These are phyloP conservation scores for Catajapyx aquilonaris DNA, from an alignment of 1,140 invertebrate genomes.

Conservation along the genomic window DNA sequence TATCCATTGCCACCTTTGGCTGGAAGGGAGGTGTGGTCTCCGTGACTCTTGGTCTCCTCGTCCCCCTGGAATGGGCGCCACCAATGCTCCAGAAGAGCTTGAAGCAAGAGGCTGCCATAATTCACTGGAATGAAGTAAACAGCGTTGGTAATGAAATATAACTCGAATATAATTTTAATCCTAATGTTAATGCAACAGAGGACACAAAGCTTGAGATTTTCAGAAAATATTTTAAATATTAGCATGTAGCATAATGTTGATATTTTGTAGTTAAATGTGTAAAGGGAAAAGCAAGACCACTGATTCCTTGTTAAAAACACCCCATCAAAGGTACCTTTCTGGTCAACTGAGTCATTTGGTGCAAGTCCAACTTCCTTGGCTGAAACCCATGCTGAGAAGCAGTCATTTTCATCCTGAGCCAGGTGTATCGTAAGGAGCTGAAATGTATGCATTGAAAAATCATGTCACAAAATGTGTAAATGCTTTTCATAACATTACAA, in stretches of 20 bases:
- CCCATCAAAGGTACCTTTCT: constrained; percentile 54
- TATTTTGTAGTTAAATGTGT: no score
- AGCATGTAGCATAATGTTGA: no score
- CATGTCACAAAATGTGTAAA: background rate
- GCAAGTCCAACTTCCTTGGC: constrained; percentile 80
- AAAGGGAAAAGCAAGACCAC: no score
- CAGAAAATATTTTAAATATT: no score
- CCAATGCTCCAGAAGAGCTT: constrained; percentile 93
- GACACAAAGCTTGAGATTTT: no score
- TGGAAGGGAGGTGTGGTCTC: constrained; percentile 16
- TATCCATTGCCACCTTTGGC: constrained; percentile 49
- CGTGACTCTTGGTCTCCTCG: constrained; percentile 31
- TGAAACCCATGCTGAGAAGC: constrained; percentile 94
- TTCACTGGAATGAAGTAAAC: constrained; percentile 45
- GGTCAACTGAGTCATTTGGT: constrained; percentile 53
- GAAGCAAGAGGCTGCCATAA: constrained; percentile 80
- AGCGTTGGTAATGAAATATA: no score
- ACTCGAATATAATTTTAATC: no score
- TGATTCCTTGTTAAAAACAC: no score
- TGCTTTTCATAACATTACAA: background rate
- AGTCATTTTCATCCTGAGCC: constrained; percentile 91
- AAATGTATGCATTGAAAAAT: background rate
- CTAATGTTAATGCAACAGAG: no score
- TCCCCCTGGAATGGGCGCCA: constrained; percentile 41
- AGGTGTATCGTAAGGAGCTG: constrained; percentile 94